phyloP scores from a whole-genome alignment of 2,797 vertebrate species.

The Cryptoprocta ferox region DNA sequence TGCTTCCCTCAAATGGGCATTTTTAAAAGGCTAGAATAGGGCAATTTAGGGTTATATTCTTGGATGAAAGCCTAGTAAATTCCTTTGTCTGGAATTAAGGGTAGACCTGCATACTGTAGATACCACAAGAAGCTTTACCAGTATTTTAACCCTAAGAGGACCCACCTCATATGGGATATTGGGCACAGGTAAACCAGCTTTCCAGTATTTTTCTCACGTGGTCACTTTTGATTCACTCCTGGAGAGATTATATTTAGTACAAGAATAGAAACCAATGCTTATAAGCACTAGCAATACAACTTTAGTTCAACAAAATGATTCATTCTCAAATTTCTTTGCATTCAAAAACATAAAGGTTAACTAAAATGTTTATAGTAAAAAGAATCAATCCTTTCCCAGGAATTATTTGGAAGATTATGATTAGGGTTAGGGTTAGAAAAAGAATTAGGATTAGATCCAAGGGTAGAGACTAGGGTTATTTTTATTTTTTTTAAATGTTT shows the following conservation, averaged over 20 bases:
- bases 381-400: background rate
- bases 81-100: background rate
- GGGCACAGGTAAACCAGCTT: background rate
- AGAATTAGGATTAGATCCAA: background rate
- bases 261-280: background rate
- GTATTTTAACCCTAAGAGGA: background rate
- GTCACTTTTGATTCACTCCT: background rate
- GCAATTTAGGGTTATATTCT: background rate
- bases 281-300: background rate
- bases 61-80: background rate
- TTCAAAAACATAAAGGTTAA: background rate
- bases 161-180: background rate
- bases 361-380: background rate
- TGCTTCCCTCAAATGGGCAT: background rate
- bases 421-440: background rate
- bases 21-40: constrained; percentile 14
- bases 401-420: background rate
- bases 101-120: background rate
- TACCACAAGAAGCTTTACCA: background rate
- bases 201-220: background rate
- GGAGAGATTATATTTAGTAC: background rate
- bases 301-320: background rate
- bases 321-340: background rate
- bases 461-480: background rate
- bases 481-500: too few species aligned